Evolutionary conservation across 1,140 invertebrate species (phyloP), one percentile per base, ranked within the genome.

Genomic region (Ostrea denselamellosa): DNA sequence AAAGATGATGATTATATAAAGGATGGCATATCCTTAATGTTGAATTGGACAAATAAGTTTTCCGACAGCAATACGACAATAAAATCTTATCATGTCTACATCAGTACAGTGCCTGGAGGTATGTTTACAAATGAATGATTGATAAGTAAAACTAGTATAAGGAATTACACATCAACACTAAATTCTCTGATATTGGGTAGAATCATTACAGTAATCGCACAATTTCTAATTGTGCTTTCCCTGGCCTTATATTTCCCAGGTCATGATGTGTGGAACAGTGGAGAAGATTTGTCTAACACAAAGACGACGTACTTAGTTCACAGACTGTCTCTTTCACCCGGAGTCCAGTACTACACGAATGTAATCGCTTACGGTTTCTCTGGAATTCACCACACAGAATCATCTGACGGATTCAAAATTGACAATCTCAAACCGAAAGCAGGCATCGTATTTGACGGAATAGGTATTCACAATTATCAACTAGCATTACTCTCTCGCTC

Each of bases 361-460:
- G 71, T 87, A 0, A 85, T 89, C 25, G 84, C 53, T 17, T 87
- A 89, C 44, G 85, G 62, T 44, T 89, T 85, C 58, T 87, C 65
- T 14, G 88, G 86, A 58, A 51, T 53, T 14, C 85, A 87, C 34
- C 83, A 89, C 5, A 86, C 83, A 19, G 86, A 58, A 28, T 86
- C 82, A 10, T 90, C 89, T 28, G 90, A 91, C 89, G 90, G 90
- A 19, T 86, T 90, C 25, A 52, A 82, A 14, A 71, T 90, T 14
- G 89, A 90, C 71, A 83, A 87, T 65, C 44, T n/a, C 8, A 86
- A 84, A 51, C 90, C 90, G 22, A 22, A 14, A 19, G 17, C 86
- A 8, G 90, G 90, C 8, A 83, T 86, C 12, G 89, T 91, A 1
- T 87, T 86, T 86, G 90, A 91, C 85, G 90, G 90, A 56, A 81